A percentile compares a stretch with the other conserved stretches of the same genome.
phyloP scores from a whole-genome alignment of 2,888 invertebrate species.

The Clanis bilineata region DNA sequence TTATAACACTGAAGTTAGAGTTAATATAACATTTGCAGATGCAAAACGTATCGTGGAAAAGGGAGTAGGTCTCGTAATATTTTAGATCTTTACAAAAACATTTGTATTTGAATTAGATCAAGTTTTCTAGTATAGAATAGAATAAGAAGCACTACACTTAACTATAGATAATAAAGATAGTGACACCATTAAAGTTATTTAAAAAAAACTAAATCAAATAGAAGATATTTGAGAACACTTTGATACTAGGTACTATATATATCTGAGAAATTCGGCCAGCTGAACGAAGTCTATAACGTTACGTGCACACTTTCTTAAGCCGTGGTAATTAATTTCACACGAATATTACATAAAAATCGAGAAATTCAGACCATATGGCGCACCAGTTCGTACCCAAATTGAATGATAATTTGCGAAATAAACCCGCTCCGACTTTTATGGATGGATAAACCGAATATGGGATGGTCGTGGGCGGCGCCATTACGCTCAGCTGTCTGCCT shows the following conservation, averaged over 20 bases:
- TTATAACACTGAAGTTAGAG: too few species aligned
- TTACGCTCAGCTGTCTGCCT: conserved; percentile 54
- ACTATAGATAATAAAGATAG: too few species aligned
- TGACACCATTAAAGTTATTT: too few species aligned
- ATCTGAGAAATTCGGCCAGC: neutral
- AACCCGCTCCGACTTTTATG: conserved; percentile 70
- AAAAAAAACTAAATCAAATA: too few species aligned
- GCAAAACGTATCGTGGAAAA: neutral
- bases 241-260: too few species aligned
- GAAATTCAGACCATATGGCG: conserved; percentile 53
- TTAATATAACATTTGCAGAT: neutral
- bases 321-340: conserved; percentile 1
- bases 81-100: too few species aligned
- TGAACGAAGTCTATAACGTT: neutral
- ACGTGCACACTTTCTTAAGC: neutral
- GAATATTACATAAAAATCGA: conserved; percentile 4
- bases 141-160: too few species aligned
- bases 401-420: conserved; percentile 58
- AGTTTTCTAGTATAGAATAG: too few species aligned
- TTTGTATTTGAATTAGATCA: too few species aligned
- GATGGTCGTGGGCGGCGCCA: conserved; percentile 62
- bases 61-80: neutral
- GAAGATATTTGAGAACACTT: too few species aligned
- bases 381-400: conserved; percentile 38
- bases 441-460: conserved; percentile 65